Conservation (phyloP, 2,888 invertebrate species). For the Anticlea derivata region DNA sequence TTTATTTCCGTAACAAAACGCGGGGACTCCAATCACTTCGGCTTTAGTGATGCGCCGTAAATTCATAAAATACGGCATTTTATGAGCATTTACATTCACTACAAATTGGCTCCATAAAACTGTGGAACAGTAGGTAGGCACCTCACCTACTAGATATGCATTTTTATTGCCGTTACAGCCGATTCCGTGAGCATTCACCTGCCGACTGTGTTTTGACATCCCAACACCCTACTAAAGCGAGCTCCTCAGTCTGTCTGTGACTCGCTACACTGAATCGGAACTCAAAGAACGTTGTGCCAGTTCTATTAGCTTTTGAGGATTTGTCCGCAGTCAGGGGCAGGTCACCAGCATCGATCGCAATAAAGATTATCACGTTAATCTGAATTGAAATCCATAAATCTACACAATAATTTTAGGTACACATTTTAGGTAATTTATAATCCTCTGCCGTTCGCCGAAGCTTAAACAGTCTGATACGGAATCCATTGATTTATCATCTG, state of each 20-base stretch:
- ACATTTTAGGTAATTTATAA: conserved; percentile 16
- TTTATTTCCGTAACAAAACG: conserved; percentile 8
- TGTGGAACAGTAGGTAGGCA: conserved; percentile 9
- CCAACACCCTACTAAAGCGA: neutral
- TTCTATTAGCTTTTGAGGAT: no score
- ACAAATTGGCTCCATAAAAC: conserved; percentile 22
- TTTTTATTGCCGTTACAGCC: conserved; percentile 11
- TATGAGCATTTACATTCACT: conserved; percentile 12
- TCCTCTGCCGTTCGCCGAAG: conserved; percentile 4
- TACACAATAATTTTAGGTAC: conserved; percentile 6
- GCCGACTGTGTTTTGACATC: neutral
- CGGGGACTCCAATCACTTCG: conserved; percentile 7
- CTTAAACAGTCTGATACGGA: conserved; percentile 4
- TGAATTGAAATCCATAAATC: conserved; percentile 20
- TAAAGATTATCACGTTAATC: conserved; percentile 13
- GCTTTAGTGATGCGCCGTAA: conserved; percentile 16
- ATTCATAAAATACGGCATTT: conserved; percentile 18
- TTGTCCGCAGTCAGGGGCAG: neutral
- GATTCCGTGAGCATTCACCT: conserved; percentile 1
- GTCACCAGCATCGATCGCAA: neutral
- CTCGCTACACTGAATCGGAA: no score
- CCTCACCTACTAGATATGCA: conserved; percentile 5
- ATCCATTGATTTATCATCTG: conserved; percentile 14
- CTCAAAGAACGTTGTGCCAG: no score
- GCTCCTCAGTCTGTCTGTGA: neutral